A percentile compares a stretch with the other conserved stretches of the same genome.
Evolutionary conservation across 2,113 vertebrate species (phyloP).

Genomic region (Tachycineta bicolor): DNA sequence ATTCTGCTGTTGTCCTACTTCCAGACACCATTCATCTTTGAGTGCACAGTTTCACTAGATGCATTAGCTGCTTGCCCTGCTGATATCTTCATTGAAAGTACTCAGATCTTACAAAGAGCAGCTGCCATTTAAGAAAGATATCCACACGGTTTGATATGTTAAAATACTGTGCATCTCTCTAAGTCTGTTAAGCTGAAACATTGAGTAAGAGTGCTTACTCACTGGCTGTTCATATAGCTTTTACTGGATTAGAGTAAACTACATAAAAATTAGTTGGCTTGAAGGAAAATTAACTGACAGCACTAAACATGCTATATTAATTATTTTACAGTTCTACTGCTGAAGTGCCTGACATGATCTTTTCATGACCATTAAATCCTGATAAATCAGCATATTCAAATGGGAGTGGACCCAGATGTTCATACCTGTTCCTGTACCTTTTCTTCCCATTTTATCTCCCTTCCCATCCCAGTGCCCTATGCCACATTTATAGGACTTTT

Average conservation of each 20-base stretch:
- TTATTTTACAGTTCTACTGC: background rate
- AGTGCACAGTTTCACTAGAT: background rate
- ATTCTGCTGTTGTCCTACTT: slow-evolving; percentile 59
- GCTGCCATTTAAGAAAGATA: background rate
- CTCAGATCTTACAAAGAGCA: background rate
- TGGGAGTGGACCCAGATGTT: background rate
- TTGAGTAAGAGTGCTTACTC: background rate
- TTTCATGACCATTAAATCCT: background rate
- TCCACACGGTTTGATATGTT: background rate
- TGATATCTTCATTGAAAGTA: slow-evolving; percentile 15
- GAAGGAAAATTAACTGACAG: background rate
- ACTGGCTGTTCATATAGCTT: background rate
- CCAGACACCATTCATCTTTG: slow-evolving; percentile 43
- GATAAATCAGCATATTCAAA: background rate
- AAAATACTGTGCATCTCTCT: background rate
- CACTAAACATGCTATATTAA: background rate
- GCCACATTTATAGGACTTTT: background rate
- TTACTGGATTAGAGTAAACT: background rate
- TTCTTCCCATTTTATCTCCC: background rate
- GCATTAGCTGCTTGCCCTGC: background rate
- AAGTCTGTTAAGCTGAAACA: background rate
- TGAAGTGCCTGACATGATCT: background rate
- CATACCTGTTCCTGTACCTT: background rate
- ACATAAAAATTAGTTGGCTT: background rate
- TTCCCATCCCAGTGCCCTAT: background rate